Evolutionary conservation across 2,888 invertebrate genomes (phyloP), one percentile per base, ranked within the genome.

Genomic region (Metallyticus violacea): DNA sequence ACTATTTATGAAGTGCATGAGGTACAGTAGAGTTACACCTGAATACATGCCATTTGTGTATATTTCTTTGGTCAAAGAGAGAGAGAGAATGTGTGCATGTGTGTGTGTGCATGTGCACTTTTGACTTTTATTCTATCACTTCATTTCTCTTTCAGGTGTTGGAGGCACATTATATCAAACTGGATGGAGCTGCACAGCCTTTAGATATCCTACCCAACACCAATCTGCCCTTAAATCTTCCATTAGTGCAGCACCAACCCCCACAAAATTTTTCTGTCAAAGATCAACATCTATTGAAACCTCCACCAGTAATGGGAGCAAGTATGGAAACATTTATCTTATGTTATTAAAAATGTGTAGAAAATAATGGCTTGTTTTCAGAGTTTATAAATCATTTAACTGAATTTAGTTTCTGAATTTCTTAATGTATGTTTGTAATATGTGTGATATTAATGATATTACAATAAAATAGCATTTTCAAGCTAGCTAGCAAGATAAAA

Each of bases 251-350:
- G 90, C 96, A 97, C 91, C 96, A 97, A 90, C 96, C 97, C 81
- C 95, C 96, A 40, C 95, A 96, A 86, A 96, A 96, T 93, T 96
- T 97, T 91, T 96, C 97, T 90, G 96, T 97, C 88, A 98, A 98
- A 91, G 98, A 99, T 92, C 98, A 98, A 90, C 97, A 99, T 91
- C 93, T 99, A 88, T 93, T 99, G 86, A 98, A 98, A 91, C 98
- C 98, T n/a, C 98, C 98, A 0, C 96, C 96, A 87, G 97, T 97
- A 22, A 95, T 98, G 95, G 96, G 96, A 90, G 96, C 96, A 89
- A 95, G 96, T 96, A 91, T 15, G 40, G 9, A 62, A 40, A 62
- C 22, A 15, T 62, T 62, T 62, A 3, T 62, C 15, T 2, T 15
- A 15, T 15, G 22, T 4, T 4, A 15, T 62, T 15, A 62, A 0